phyloP scores from a whole-genome alignment of 2,113 vertebrate genomes.

The Scalopus aquaticus region DNA sequence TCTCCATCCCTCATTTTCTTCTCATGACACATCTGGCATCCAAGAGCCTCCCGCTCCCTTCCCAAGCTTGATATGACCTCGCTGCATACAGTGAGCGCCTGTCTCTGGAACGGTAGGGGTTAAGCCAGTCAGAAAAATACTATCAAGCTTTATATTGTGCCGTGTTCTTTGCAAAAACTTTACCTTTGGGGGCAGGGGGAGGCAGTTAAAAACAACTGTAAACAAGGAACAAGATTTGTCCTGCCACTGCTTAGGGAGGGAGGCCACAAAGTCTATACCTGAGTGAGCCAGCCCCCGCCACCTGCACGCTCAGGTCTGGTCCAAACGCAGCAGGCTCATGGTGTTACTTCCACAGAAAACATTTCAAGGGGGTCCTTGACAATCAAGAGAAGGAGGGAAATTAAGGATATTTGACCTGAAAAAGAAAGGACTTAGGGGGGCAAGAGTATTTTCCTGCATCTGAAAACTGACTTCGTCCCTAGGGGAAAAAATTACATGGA shows the following conservation, averaged over 20 bases:
- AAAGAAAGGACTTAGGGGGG: background rate
- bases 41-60: background rate
- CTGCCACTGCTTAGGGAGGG: background rate
- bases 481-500: background rate
- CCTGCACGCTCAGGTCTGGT: background rate
- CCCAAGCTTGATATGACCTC: background rate
- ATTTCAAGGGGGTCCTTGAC: background rate
- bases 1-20: background rate
- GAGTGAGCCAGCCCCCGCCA: background rate
- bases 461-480: background rate
- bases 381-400: too few species aligned
- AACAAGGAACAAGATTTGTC: background rate
- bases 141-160: background rate
- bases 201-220: background rate
- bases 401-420: background rate
- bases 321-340: fast-evolving
- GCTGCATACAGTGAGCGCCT: background rate
- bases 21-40: background rate
- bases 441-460: background rate
- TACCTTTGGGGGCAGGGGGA: too few species aligned
- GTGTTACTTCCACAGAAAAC: background rate
- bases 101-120: background rate
- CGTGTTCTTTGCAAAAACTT: background rate
- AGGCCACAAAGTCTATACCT: too few species aligned
- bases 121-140: background rate